Base-by-base conservation (phyloP, 2,888 invertebrate genomes). In the Glaucopsyche alexis region DNA sequence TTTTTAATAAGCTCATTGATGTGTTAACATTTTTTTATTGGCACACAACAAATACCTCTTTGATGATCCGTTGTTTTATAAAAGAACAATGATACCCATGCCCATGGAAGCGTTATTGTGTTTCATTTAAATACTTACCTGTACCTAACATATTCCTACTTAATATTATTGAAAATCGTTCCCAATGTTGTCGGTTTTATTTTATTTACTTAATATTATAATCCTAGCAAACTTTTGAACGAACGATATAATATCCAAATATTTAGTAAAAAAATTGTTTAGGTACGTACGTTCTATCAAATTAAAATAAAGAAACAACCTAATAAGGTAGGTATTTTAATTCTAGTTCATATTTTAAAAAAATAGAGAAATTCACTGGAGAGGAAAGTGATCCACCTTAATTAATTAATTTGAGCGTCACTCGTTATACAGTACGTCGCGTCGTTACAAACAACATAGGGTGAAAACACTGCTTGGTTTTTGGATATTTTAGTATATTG, bases 361-460 rank as follows among this genome's bases (percentile, higher is more conserved):
- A 52, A 8, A 16, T 45, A 11, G 19, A 45, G 13, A 67, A 66
- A 67, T 16, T 67, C 45, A 16, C 45, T 67, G 16, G 45, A 16
- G 45, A 45, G 19, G 9, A 45, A 45, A 45, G 42, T 42, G 19
- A 13, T 45, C 45, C 67, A 19, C 45, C 67, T 67, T 67, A 45
- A 67, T 67, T 67, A 67, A 67, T 67, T 67, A 45, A 67, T 67
- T 67, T 45, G 6, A 45, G 11, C 67, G 67, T 42, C 67, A 9
- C 45, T 42, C 13, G 42, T 16, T 45, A 19, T 45, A 45, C 67
- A 66, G 45, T 42, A 19, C 16, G 8, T 11, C 38, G 66, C 42
- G 42, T 45, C 11, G 11, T 45, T 67, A 67, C 45, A 45, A 67
- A 45, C 4, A 45, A 45, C 7, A 45, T 13, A 42, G 42, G 16